phyloP scores from a whole-genome alignment of 2,888 invertebrate species.

The Drosophila buzzatii region DNA sequence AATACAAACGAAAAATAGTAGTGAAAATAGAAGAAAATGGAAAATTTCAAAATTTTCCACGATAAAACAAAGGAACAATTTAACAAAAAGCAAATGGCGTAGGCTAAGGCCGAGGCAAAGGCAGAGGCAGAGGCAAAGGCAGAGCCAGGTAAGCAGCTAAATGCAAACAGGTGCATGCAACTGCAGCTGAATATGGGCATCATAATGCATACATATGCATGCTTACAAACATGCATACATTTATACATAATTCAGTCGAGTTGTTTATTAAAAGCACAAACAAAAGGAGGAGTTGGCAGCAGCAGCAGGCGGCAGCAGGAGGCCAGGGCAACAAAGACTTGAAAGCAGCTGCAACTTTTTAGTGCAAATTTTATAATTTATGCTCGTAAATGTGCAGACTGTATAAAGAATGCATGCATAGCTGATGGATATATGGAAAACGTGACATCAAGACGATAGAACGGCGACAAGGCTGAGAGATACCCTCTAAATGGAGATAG shows the following conservation, averaged over 20 bases:
- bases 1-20: conserved; percentile 15
- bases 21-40: conserved; percentile 21
- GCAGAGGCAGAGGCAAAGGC: not conserved
- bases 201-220: conserved; percentile 42
- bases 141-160: conserved; percentile 20
- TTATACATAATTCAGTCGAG: conserved; percentile 53
- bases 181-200: conserved; percentile 48
- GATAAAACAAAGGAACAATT: conserved; percentile 75
- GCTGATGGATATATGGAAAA: conserved; percentile 48
- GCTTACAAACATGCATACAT: conserved; percentile 1
- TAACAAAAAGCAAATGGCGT: conserved; percentile 69
- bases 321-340: conserved; percentile 38
- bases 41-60: conserved; percentile 71
- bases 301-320: not conserved
- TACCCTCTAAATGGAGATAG: conserved; percentile 8
- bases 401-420: conserved; percentile 44
- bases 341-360: conserved; percentile 71
- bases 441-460: conserved; percentile 24
- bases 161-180: conserved; percentile 61
- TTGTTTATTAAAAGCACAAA: conserved; percentile 61
- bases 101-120: conserved; percentile 21
- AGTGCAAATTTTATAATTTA: conserved; percentile 77
- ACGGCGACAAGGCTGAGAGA: not conserved
- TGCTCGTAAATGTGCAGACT: conserved; percentile 51
- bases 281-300: conserved; percentile 12